These are phyloP conservation scores for Carpatolechia fugitivella DNA, from an alignment of 2,888 invertebrate genomes.

Conservation along the genomic window DNA sequence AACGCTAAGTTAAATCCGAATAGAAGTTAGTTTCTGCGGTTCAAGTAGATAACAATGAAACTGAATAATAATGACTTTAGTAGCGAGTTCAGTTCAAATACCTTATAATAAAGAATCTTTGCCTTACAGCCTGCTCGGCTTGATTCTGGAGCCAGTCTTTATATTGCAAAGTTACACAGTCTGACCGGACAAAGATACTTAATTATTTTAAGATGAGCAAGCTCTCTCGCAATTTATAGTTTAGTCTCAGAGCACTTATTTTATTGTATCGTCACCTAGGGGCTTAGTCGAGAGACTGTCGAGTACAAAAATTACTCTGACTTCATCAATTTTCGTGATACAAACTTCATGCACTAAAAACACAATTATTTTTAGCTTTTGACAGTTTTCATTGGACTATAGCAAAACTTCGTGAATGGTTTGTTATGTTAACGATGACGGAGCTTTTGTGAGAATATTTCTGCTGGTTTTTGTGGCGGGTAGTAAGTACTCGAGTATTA, in stretches of 20 bases:
- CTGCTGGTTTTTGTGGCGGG: background rate
- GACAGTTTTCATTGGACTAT: background rate
- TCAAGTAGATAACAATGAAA: conserved; percentile 11
- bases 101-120: conserved; percentile 28
- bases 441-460: background rate
- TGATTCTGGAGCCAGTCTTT: conserved; percentile 10
- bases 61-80: conserved; percentile 15
- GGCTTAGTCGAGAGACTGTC: conserved; percentile 43
- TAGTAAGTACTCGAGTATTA: conserved; percentile 57
- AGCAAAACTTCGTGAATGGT: background rate
- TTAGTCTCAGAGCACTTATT: conserved; percentile 59
- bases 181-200: conserved; percentile 66
- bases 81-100: conserved; percentile 20
- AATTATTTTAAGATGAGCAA: conserved; percentile 72
- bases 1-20: too few species aligned
- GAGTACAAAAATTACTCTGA: background rate
- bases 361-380: background rate
- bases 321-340: background rate
- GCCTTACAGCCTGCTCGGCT: conserved; percentile 16
- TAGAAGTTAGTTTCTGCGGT: background rate
- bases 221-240: conserved; percentile 66
- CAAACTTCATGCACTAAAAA: background rate
- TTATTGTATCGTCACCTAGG: conserved; percentile 67
- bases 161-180: conserved; percentile 33
- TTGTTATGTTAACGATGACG: background rate